Conservation (phyloP, 2,888 invertebrate genomes). For the Drosophila prolongata region DNA sequence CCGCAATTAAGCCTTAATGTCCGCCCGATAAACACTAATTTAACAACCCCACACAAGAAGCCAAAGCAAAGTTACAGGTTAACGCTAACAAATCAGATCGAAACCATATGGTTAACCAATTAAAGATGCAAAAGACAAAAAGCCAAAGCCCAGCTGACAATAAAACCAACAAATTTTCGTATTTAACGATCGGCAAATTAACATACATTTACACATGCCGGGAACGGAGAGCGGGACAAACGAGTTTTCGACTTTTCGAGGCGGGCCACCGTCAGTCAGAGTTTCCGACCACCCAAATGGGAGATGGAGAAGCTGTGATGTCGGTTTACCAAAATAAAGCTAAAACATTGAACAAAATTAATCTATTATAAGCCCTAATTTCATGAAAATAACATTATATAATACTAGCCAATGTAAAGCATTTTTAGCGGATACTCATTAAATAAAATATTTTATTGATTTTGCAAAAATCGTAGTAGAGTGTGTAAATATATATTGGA, state of each 20-base stretch:
- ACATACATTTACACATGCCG: conserved; percentile 60
- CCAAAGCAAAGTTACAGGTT: conserved; percentile 30
- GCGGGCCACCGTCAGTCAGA: conserved; percentile 42
- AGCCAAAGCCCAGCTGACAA: conserved; percentile 54
- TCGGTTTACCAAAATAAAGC: background rate
- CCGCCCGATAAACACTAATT: conserved; percentile 33
- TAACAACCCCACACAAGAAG: conserved; percentile 45
- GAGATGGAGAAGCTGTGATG: conserved; percentile 16
- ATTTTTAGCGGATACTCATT: too few relatives aligned
- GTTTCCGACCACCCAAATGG: conserved; percentile 42
- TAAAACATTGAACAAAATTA: background rate
- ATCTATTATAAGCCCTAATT: too few relatives aligned
- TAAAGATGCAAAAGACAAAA: conserved; percentile 46
- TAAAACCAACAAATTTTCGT: conserved; percentile 65
- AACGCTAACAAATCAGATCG: conserved; percentile 41
- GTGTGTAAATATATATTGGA: too few relatives aligned
- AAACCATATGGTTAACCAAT: conserved; percentile 42
- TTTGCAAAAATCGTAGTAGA: too few relatives aligned
- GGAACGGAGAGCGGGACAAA: conserved; percentile 20
- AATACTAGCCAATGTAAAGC: too few relatives aligned
- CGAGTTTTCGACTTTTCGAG: conserved; percentile 34
- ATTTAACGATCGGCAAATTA: conserved; percentile 65
- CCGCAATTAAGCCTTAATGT: conserved; percentile 41
- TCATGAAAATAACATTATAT: too few relatives aligned
- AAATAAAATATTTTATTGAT: too few relatives aligned